Percentiles rank a stretch among this genome's conserved stretches.
These are phyloP conservation scores for Mallateleia sp. DNA, from an alignment of 2,888 invertebrate species.

Conservation along the genomic window DNA sequence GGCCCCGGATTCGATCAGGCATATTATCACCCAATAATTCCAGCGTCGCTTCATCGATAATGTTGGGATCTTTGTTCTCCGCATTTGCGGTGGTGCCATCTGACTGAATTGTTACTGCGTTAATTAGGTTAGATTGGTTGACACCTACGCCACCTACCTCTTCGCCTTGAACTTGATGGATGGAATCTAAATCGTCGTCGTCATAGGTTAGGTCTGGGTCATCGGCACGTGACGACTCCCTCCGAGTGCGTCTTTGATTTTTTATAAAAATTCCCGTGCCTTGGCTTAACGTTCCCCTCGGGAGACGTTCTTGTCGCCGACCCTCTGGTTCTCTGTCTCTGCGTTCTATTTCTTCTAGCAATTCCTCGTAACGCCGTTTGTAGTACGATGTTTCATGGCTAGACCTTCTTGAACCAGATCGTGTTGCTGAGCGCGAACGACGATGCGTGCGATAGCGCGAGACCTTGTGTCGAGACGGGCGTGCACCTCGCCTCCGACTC, in stretches of 20 bases:
- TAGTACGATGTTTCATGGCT: too few species aligned
- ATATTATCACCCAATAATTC: conserved; percentile 6
- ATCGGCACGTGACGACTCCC: background rate
- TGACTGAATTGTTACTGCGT: background rate
- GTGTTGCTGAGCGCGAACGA: too few species aligned
- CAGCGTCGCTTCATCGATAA: conserved; percentile 8
- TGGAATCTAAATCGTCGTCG: background rate
- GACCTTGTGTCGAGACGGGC: too few species aligned
- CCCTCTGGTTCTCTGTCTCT: too few species aligned
- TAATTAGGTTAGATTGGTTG: background rate
- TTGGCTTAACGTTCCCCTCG: background rate
- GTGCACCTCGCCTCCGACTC: too few species aligned
- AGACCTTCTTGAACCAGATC: too few species aligned
- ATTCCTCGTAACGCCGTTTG: too few species aligned
- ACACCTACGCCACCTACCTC: background rate
- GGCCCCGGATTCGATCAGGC: too few species aligned
- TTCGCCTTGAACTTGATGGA: background rate
- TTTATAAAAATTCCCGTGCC: background rate
- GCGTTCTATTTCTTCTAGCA: too few species aligned
- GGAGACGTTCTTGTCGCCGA: conserved; percentile 1
- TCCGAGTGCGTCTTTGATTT: background rate
- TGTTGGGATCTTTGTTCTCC: background rate
- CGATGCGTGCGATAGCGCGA: too few species aligned
- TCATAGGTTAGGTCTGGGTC: background rate
- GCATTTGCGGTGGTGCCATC: background rate